Base-by-base conservation (phyloP, 2,113 vertebrate species). In the Redunca redunca region DNA sequence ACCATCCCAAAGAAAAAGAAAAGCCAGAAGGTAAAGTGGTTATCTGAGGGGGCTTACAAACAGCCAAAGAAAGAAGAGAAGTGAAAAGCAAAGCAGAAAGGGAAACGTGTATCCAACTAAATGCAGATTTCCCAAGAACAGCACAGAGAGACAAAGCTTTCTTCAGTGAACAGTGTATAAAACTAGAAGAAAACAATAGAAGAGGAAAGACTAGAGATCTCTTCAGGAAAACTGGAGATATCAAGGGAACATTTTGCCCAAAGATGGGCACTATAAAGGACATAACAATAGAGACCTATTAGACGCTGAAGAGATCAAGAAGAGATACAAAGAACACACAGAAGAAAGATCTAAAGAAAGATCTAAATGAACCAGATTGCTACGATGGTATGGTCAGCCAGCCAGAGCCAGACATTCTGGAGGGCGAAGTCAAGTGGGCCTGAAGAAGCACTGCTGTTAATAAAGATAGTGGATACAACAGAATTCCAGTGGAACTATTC, bases 381-480 rank as follows among this genome's bases (percentile, higher is more conserved):
- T 40, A 13, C 0, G 5, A 40, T 74, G 5, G 67, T 13, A 11
- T 74, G 23, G 67, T 40, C 67, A 40, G 36, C 67, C 21, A 2
- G 36, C 10, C 36, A 74, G 67, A 40, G 36, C 5, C n/a, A 74
- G 36, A 40, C 36, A 40, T 3, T 40, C 67, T 74, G 36, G 36
- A 74, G 5, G 40, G 2, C 0, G 10, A 74, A 40, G 19, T 40
- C 19, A 74, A 74, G 10, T 40, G 67, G 19, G 36, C 21, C 67
- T 74, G 23, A 74, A 36, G 67, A 74, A 74, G 19, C 67, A 40
- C 36, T 40, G n/a, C 21, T 40, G n/a, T 25, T 74, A 74, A 40
- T 23, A 74, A 74, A 74, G 36, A 19, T 74, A 40, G 10, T 40
- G 67, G 67, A 23, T 74, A 12, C n/a, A 71, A 40, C n/a, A 74